Base-by-base conservation (phyloP, 2,797 vertebrate genomes). In the Oreochromis mossambicus region DNA sequence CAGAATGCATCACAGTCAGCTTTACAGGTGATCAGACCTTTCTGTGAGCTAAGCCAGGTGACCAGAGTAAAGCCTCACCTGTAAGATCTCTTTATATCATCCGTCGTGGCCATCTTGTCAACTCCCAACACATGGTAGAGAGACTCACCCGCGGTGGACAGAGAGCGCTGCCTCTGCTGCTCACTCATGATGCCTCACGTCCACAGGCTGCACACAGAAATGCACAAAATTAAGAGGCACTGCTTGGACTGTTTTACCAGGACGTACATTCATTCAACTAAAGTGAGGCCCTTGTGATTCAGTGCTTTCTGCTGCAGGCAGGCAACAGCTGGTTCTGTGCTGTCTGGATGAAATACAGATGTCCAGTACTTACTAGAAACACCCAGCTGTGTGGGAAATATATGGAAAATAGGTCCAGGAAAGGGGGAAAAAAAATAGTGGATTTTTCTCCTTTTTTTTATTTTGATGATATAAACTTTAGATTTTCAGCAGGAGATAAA, bases 61-160 rank as follows among this genome's bases (percentile, higher is more conserved):
- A 73, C 3, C 11, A 11, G 17, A n/a, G 11, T 14, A 43, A 43
- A 1, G n/a, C 36, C 94, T 97, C 92, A 99, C 98, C 98, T 97
- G 95, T 99, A 99, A 34, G 98, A 99, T 88, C 97, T 98, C 87
- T 99, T 99, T 82, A 99, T 99, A 82, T 99, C 99, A 75, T 99
- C 99, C 3, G 96, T 93, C 26, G 99, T 99, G 78, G 98, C 98
- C 43, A 98, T 92, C 95, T 99, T 99, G 51, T 99, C 98, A 7
- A 99, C 95, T 78, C 98, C 98, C 79, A 99, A 93, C 78, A 99
- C 98, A 0, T 96, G 96, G 94, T 99, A 99, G 6, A 99, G 95
- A 0, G 98, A 98, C 75, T 99, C 98, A 58, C 99, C 99, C 2
- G 99, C 99, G 85, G 99, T 99, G 91, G 99, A 99, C 88, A 99